Conservation (phyloP, 30 jellyfish, hydroid and myxozoan species). For the Cassiopea xamachana region DNA sequence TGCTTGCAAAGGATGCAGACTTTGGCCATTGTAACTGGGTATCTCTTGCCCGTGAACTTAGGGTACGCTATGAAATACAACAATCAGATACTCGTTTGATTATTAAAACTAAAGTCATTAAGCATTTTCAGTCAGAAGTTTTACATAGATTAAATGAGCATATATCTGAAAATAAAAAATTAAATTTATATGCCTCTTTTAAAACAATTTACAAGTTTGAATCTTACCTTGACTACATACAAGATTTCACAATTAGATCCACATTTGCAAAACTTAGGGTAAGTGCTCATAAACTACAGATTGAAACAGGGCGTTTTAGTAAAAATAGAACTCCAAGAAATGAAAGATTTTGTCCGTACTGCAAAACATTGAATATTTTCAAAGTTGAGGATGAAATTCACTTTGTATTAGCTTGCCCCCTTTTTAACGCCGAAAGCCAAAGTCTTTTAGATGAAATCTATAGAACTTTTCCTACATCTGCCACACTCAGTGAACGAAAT, state of each 20-base stretch:
- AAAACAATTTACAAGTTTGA: conserved; percentile 47
- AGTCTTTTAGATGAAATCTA: background rate
- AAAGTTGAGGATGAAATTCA: conserved; percentile 37
- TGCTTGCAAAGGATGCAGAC: conserved; percentile 37
- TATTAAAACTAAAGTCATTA: conserved; percentile 15
- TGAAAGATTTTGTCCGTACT: conserved; percentile 46
- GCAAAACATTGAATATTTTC: conserved; percentile 17
- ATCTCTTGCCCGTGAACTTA: conserved; percentile 27
- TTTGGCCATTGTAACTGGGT: conserved; percentile 45
- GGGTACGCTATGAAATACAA: conserved; percentile 43
- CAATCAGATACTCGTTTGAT: conserved; percentile 36
- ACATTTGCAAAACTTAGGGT: conserved; percentile 31
- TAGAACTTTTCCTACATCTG: conserved; percentile 19
- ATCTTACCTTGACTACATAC: conserved; percentile 39
- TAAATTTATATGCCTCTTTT: conserved; percentile 37
- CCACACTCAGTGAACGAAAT: conserved; percentile 12
- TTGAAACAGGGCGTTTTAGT: conserved; percentile 47
- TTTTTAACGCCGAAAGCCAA: conserved; percentile 36
- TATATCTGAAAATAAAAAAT: conserved; percentile 18
- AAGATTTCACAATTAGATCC: conserved; percentile 13
- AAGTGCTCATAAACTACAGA: conserved; percentile 38
- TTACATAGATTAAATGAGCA: conserved; percentile 26
- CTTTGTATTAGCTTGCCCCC: conserved; percentile 15
- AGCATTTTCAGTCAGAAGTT: conserved; percentile 25
- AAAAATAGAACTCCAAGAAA: conserved; percentile 55